Conservation (phyloP, 2,888 invertebrate genomes). For the Heliconius charithonia region DNA sequence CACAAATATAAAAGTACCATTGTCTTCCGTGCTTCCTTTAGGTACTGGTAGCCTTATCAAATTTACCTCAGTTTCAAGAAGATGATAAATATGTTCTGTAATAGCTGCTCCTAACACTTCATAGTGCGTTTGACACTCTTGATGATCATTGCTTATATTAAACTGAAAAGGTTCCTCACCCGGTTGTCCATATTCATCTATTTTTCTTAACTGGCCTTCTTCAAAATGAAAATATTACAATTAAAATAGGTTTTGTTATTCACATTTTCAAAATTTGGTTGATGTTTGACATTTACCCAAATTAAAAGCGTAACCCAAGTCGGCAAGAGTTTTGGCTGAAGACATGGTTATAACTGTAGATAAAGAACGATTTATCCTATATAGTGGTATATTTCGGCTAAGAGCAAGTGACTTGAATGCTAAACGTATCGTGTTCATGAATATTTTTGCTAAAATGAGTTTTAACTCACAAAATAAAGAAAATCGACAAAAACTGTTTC, state of each 20-base stretch:
- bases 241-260: neutral
- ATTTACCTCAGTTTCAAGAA: slow-evolving; percentile 84
- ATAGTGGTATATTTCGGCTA: slow-evolving; percentile 8
- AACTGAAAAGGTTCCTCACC: slow-evolving; percentile 85
- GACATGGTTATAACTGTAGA: slow-evolving; percentile 56
- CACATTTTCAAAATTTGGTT: neutral
- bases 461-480: neutral
- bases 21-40: slow-evolving; percentile 68
- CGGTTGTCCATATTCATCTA: slow-evolving; percentile 76
- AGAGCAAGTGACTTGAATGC: slow-evolving; percentile 1
- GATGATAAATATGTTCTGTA: slow-evolving; percentile 87
- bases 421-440: slow-evolving; percentile 29
- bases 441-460: neutral
- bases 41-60: slow-evolving; percentile 85
- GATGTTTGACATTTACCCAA: slow-evolving; percentile 62
- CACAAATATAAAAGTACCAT: slow-evolving; percentile 87
- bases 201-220: slow-evolving; percentile 87
- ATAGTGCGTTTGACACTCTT: slow-evolving; percentile 88
- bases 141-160: slow-evolving; percentile 84
- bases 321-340: slow-evolving; percentile 68
- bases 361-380: neutral
- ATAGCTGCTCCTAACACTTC: slow-evolving; percentile 89
- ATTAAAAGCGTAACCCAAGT: slow-evolving; percentile 84
- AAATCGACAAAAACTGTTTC: neutral
- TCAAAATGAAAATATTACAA: neutral